Conservation (phyloP, 2,113 vertebrate species). For the Vidua macroura region DNA sequence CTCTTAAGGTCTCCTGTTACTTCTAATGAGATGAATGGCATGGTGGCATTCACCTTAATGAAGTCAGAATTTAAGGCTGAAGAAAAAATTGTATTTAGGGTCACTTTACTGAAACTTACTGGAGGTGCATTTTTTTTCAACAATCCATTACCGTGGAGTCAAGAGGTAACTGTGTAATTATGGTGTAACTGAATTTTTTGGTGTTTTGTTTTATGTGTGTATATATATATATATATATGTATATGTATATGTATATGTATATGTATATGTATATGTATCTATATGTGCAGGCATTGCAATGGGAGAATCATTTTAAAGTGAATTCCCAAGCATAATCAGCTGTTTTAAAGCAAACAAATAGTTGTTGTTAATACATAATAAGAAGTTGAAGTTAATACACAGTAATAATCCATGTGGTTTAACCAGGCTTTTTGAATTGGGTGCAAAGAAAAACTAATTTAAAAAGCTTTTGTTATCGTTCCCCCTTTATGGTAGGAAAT, state of each 20-base stretch:
- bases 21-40: neutral
- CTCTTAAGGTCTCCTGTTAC: neutral
- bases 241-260: no score
- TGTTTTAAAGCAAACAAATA: neutral
- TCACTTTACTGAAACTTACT: neutral
- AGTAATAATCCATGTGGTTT: neutral
- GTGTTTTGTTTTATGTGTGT: neutral
- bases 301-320: neutral
- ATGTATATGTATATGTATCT: no score
- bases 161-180: neutral
- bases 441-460: neutral
- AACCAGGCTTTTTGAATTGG: neutral
- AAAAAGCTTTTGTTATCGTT: neutral
- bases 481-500: neutral
- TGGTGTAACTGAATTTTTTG: neutral
- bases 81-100: neutral
- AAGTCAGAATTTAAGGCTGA: neutral
- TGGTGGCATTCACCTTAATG: neutral
- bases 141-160: neutral
- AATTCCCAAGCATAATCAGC: neutral
- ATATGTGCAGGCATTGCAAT: neutral
- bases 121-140: neutral
- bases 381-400: neutral
- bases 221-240: no score
- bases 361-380: neutral